phyloP scores from a whole-genome alignment of 35 echinoderm and acorn worm genomes.

The Ptychodera flava region DNA sequence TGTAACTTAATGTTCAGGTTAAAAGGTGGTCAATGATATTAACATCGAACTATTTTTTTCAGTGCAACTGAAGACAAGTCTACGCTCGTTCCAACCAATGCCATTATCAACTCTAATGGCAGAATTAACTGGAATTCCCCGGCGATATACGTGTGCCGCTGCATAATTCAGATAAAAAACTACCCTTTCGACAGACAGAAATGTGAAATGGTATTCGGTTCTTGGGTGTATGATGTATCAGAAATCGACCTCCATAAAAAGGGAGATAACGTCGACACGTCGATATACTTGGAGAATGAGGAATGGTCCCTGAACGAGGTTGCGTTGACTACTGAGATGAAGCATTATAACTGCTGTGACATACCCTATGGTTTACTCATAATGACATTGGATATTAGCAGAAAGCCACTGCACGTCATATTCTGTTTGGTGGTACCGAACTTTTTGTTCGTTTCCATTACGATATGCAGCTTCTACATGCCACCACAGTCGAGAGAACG shows the following conservation, averaged over 20 bases:
- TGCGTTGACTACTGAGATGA: neutral
- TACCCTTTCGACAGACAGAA: neutral
- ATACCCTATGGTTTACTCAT: neutral
- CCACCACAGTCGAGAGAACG: slow-evolving; percentile 10
- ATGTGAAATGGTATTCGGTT: neutral
- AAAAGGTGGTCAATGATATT: too few species aligned
- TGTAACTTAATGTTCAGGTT: too few species aligned
- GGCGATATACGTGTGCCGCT: neutral
- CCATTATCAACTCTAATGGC: neutral
- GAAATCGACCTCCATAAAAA: neutral
- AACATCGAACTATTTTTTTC: too few species aligned
- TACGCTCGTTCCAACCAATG: too few species aligned
- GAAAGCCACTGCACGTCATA: neutral
- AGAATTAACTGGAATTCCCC: neutral
- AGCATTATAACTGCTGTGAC: neutral
- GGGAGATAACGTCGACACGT: neutral
- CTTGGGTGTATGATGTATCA: neutral
- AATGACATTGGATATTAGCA: neutral
- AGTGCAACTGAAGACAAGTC: too few species aligned
- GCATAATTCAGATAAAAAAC: neutral
- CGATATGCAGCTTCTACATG: slow-evolving; percentile 3
- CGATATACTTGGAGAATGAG: neutral
- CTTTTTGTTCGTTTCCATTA: neutral
- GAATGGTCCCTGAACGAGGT: neutral
- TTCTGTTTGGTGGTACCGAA: slow-evolving; percentile 13